Conservation (phyloP, 2,888 invertebrate species). For the Desoria tigrina region DNA sequence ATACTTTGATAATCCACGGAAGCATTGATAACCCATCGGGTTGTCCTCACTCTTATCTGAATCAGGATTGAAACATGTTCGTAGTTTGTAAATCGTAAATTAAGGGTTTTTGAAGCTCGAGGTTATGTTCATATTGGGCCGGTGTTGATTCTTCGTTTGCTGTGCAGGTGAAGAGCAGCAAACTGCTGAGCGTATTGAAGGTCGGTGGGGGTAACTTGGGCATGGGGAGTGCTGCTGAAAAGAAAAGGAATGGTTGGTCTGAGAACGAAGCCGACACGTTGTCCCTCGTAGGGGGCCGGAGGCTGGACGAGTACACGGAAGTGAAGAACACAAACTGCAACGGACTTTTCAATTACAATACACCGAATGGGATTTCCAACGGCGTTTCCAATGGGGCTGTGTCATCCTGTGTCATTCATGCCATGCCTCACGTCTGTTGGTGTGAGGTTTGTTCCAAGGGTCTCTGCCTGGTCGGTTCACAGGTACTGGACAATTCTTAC, state of each 20-base stretch:
- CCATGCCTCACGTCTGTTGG: slow-evolving; percentile 52
- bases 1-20: too few species aligned
- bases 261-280: slow-evolving; percentile 49
- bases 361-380: slow-evolving; percentile 34
- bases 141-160: background rate
- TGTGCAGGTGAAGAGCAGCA: slow-evolving; percentile 29
- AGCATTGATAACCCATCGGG: too few species aligned
- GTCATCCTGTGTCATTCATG: slow-evolving; percentile 49
- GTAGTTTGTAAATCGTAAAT: too few species aligned
- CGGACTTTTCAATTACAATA: background rate
- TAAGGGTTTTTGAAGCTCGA: too few species aligned
- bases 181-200: slow-evolving; percentile 5
- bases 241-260: slow-evolving; percentile 46
- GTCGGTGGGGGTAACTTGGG: slow-evolving; percentile 34
- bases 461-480: slow-evolving; percentile 50
- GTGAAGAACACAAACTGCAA: slow-evolving; percentile 4
- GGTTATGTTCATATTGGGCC: too few species aligned
- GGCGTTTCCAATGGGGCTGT: slow-evolving; percentile 34
- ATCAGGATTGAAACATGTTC: too few species aligned
- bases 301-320: slow-evolving; percentile 42
- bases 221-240: slow-evolving; percentile 51
- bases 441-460: slow-evolving; percentile 53
- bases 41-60: too few species aligned
- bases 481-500: slow-evolving; percentile 36
- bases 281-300: slow-evolving; percentile 49